Base-by-base conservation (phyloP, 2,797 vertebrate species). In the Sebastes steindachneri region DNA sequence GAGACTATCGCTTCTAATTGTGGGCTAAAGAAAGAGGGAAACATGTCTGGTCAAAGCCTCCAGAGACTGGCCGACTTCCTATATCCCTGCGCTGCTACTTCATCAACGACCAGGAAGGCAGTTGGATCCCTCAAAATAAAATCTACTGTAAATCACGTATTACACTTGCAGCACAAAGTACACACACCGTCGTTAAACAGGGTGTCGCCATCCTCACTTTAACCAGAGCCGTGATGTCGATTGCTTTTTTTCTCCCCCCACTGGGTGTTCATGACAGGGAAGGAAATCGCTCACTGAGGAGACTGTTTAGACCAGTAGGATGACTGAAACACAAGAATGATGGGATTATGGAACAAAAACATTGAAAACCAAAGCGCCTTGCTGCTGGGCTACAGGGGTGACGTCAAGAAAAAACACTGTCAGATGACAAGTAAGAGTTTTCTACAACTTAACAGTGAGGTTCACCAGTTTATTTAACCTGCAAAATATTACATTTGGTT, bases 1-100 rank as follows among this genome's bases (percentile, higher is more conserved):
- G 90, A 93, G 93, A 94, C 93, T 92, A 92, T 94, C 72, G 84
- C 91, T 95, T 94, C 92, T 95, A 95, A 96, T 95, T 95, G 94
- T 93, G 83, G 90, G 91, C 93, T 91, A 95, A 92, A 94, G 92
- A 93, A 92, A 93, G 88, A 93, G 88, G 78, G 93, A 94, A 95
- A 95, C 87, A 93, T 90, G 91, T 93, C 93, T 94, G 93, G 94
- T 94, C 93, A 93, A 91, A 95, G 92, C 88, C 93, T 91, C 89
- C 66, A 65, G 93, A 93, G 93, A 94, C 85, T 88, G 87, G 80
- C 68, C 82, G 33, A 89, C 91, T 91, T 89, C 85, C 85, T 87
- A 75, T 89, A 83, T 94, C 90, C 89, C 77, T 12, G 5, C 55
- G n/a, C 93, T 88, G 86, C 85, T 92, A 90, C 92, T 91, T 93